phyloP scores from a whole-genome alignment of 2,113 vertebrate genomes.

The Rissa tridactyla region DNA sequence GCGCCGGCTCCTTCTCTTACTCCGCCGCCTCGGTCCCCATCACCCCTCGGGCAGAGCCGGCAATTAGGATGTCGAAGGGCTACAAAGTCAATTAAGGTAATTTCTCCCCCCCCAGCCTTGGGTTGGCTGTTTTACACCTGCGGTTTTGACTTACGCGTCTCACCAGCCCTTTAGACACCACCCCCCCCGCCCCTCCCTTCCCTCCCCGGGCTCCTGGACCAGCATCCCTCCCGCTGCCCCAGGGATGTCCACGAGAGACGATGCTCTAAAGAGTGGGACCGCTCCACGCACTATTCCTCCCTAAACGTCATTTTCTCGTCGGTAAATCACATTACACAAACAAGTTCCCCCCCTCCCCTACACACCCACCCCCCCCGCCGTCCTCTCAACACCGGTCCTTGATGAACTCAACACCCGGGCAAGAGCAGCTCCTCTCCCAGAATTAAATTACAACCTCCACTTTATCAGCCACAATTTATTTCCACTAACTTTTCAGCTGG shows the following conservation, averaged over 20 bases:
- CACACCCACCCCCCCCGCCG: no score
- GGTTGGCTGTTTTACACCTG: neutral
- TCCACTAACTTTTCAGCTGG: constrained; percentile 48
- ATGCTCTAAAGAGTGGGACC: fast-evolving
- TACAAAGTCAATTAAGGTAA: neutral
- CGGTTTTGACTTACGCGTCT: neutral
- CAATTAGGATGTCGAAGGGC: neutral
- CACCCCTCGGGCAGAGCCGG: neutral
- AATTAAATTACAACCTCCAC: neutral
- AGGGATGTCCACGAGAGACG: fast-evolving
- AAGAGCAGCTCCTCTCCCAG: neutral
- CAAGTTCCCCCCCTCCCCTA: neutral
- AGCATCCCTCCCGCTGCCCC: neutral
- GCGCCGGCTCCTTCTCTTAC: neutral
- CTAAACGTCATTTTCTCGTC: neutral
- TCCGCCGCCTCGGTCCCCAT: fast-evolving
- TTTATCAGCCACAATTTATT: constrained; percentile 50
- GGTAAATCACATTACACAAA: neutral
- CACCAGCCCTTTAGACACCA: neutral
- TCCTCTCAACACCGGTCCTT: fast-evolving
- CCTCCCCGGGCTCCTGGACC: neutral
- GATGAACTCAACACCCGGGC: neutral
- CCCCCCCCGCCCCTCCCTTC: neutral
- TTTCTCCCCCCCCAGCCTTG: neutral
- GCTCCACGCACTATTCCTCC: fast-evolving